Percentiles rank a stretch among this genome's conserved stretches.
phyloP scores from a whole-genome alignment of 2,888 invertebrate species.

The Masnerella sp. region DNA sequence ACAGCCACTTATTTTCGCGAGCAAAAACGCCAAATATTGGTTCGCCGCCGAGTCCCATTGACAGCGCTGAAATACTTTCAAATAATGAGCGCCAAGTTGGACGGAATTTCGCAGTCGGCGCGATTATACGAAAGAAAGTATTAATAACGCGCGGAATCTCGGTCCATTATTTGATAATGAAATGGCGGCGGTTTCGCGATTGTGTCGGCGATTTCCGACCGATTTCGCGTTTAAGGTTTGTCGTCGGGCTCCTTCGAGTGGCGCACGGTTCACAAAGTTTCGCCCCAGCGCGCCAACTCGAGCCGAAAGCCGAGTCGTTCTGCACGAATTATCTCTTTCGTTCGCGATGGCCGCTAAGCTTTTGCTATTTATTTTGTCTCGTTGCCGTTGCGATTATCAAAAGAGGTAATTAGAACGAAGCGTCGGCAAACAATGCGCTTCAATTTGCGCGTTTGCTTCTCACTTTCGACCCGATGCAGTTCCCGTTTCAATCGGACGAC shows the following conservation, averaged over 20 bases:
- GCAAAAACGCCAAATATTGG: slow-evolving; percentile 32
- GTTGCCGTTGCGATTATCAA: slow-evolving; percentile 5
- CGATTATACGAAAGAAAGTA: slow-evolving; percentile 39
- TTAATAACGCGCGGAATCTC: slow-evolving; percentile 39
- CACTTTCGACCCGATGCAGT: neutral
- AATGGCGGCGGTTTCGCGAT: slow-evolving; percentile 51
- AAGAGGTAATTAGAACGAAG: slow-evolving; percentile 1
- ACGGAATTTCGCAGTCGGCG: slow-evolving; percentile 23
- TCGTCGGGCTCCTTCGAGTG: slow-evolving; percentile 49
- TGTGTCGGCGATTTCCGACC: slow-evolving; percentile 63
- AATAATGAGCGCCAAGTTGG: slow-evolving; percentile 20
- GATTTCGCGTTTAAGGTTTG: slow-evolving; percentile 64
- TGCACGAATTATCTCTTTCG: slow-evolving; percentile 51
- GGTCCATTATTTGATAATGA: slow-evolving; percentile 61
- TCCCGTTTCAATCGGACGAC: too few species aligned
- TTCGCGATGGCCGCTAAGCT: slow-evolving; percentile 31
- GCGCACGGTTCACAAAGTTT: slow-evolving; percentile 52
- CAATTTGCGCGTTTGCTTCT: neutral
- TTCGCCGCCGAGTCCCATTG: slow-evolving; percentile 13
- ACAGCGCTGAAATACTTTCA: slow-evolving; percentile 21
- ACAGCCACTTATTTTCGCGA: neutral
- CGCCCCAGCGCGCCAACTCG: slow-evolving; percentile 52
- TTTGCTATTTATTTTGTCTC: slow-evolving; percentile 25
- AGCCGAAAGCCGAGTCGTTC: slow-evolving; percentile 47
- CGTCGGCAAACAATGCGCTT: neutral